Conservation (phyloP, 2,888 invertebrate species). For the Netelia fuscicornis region DNA sequence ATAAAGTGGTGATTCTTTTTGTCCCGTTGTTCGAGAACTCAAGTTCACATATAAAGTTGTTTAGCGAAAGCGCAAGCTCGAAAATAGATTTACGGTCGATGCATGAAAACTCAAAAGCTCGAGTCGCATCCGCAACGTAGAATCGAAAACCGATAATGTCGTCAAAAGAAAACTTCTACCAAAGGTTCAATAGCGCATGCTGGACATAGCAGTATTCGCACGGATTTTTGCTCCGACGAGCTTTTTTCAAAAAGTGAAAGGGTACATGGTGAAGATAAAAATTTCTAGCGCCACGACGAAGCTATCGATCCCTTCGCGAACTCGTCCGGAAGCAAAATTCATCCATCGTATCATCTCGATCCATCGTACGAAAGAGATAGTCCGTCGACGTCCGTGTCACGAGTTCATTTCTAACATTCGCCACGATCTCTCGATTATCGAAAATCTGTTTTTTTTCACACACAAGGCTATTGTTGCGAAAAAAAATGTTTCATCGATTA, state of each 20-base stretch:
- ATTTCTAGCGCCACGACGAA: neutral
- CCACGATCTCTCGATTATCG: slow-evolving; percentile 9
- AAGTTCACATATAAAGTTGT: slow-evolving; percentile 38
- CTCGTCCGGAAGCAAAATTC: neutral
- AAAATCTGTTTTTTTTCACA: too few species aligned
- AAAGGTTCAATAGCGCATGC: slow-evolving; percentile 62
- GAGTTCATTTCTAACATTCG: neutral
- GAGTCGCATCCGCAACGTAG: slow-evolving; percentile 39
- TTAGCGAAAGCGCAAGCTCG: slow-evolving; percentile 35
- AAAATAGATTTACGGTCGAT: slow-evolving; percentile 67
- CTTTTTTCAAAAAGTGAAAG: slow-evolving; percentile 38
- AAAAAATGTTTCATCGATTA: neutral
- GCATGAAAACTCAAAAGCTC: slow-evolving; percentile 59
- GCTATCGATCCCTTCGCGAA: neutral
- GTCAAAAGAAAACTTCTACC: slow-evolving; percentile 68
- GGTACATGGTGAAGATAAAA: neutral
- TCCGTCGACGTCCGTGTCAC: neutral
- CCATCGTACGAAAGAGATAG: neutral
- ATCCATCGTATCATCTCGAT: neutral
- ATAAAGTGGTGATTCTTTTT: too few species aligned
- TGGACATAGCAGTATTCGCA: slow-evolving; percentile 32
- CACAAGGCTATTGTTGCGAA: neutral
- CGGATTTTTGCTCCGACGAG: slow-evolving; percentile 35
- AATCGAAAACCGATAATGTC: slow-evolving; percentile 72
- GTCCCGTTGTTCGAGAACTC: neutral